These are phyloP conservation scores for Pseudochirops cupreus DNA, from an alignment of 2,797 vertebrate genomes.

Conservation along the genomic window DNA sequence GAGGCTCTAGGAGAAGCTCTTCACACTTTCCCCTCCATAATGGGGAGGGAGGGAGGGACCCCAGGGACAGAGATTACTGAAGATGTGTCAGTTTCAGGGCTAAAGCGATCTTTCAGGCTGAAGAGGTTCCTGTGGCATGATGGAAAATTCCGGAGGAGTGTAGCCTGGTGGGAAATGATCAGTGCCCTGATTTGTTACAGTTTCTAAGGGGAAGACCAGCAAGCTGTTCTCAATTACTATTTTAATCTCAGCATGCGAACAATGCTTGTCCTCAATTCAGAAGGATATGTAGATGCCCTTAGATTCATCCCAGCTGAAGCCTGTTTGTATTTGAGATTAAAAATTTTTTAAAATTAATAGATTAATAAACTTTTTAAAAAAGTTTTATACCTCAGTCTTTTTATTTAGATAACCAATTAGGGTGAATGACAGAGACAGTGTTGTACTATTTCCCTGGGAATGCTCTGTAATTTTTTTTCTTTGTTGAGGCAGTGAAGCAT, in stretches of 20 bases:
- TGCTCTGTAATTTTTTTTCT: not conserved
- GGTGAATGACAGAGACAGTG: not conserved
- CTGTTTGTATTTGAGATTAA: not conserved
- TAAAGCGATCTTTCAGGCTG: not conserved
- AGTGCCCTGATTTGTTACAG: not conserved
- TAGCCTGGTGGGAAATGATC: not conserved
- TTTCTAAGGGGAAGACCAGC: not conserved
- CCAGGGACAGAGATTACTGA: not conserved
- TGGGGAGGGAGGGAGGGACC: not conserved
- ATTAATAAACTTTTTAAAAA: too few relatives aligned
- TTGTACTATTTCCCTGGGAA: not conserved
- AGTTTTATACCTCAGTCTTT: not conserved
- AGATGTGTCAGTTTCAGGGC: not conserved
- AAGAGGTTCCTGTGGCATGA: not conserved
- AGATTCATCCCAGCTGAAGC: not conserved
- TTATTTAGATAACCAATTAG: not conserved
- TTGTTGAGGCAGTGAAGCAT: too few relatives aligned
- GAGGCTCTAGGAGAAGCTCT: not conserved
- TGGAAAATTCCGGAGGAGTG: not conserved
- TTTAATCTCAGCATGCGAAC: not conserved
- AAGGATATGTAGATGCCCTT: not conserved
- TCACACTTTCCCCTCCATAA: not conserved
- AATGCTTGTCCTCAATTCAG: not conserved
- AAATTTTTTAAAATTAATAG: not conserved
- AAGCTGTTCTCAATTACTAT: not conserved